Base-by-base conservation (phyloP, 2,888 invertebrate genomes). In the Lithophane socia region DNA sequence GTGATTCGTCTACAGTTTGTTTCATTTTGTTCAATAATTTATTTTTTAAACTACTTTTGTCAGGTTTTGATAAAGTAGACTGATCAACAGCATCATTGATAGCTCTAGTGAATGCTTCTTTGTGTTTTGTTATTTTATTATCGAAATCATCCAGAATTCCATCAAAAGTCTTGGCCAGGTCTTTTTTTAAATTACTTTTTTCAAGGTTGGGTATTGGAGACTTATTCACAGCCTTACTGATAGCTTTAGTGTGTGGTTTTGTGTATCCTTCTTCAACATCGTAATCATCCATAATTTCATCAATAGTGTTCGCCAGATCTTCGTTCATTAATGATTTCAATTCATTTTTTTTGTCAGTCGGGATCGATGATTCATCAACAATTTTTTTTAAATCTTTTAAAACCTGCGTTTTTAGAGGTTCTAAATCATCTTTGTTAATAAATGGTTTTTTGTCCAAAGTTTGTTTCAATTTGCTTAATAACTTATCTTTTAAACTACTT, bases 51-150 rank as follows among this genome's bases (percentile, higher is more conserved):
- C 7, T 49, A 1, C 42, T 64, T 63, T 82, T 78, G 3, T 67
- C 24, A 12, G 47, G 12, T 24, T 66, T 42, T 9, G 77, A 24
- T 47, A 85, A 24, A 16, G 60, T 29, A 52, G 75, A 70, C 10
- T 73, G 49, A n/a, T 76, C 65, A 29, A 80, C 52, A 65, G 75
- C 54, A 29, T 61, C 58, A 60, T 24, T 72, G 21, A 87, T 61
- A 16, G 75, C 64, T 60, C 82, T 70, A 13, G 66, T 37, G 7
- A 89, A 73, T 78, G 84, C 80, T 44, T 79, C 72, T 24, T 85
- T 83, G 9, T 21, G 16, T 74, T 42, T 56, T 73, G 16, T 29
- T 21, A 29, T n/a, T 56, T 56, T 29, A 54, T 29, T 3, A 52
- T 52, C 56, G 58, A 1, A 0, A 37, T 58, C 37, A n/a, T 37